These are phyloP conservation scores for Sus cebifrons DNA, from an alignment of 2,797 vertebrate genomes.

Conservation along the genomic window DNA sequence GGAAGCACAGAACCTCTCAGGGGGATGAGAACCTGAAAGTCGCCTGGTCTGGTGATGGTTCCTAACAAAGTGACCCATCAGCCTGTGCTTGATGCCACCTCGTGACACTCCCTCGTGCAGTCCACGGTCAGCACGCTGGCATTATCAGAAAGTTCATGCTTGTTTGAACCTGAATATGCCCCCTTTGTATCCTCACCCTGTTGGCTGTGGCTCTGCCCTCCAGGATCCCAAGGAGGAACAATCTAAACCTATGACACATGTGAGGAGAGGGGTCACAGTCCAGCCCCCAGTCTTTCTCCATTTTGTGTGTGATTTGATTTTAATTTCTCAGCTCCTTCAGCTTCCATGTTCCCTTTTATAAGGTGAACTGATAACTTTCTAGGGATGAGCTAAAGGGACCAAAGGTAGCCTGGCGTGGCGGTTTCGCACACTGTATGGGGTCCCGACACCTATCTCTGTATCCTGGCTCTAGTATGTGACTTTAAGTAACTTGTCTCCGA, in stretches of 20 bases:
- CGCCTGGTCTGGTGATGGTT: too few species aligned
- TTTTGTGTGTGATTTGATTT: not conserved
- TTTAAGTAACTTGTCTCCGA: not conserved
- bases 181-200: not conserved
- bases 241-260: not conserved
- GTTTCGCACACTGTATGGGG: not conserved
- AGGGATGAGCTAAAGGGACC: not conserved
- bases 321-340: not conserved
- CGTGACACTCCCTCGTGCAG: rapidly evolving
- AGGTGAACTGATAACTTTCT: not conserved
- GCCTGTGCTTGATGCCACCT: too few species aligned
- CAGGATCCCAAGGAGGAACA: not conserved
- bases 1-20: not conserved
- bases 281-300: not conserved
- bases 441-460: not conserved
- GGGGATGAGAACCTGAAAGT: not conserved
- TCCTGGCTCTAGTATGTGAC: not conserved
- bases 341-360: not conserved
- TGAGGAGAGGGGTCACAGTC: not conserved
- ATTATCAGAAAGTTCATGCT: not conserved
- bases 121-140: not conserved
- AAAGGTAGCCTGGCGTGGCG: not conserved
- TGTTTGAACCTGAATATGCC: not conserved
- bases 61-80: not conserved
- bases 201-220: not conserved